Evolutionary conservation across 2,888 invertebrate genomes (phyloP).

Genomic region (Tipula lateralis): DNA sequence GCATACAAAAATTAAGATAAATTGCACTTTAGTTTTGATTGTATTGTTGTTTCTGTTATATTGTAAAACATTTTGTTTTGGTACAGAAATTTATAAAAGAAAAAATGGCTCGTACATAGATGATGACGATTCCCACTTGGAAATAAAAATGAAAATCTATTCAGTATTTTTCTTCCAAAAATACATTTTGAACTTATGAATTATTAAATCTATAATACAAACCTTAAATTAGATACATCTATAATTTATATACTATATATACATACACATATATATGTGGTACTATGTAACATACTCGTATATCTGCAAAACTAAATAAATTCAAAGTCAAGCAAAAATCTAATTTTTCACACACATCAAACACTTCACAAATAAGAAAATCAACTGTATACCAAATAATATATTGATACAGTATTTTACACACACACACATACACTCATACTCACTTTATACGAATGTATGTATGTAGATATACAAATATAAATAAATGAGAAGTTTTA

Average conservation of each 20-base stretch:
- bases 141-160: neutral
- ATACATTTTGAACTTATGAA: neutral
- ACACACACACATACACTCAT: neutral
- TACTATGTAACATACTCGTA: neutral
- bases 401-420: neutral
- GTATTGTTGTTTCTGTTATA: neutral
- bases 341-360: slow-evolving; percentile 24
- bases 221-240: neutral
- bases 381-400: neutral
- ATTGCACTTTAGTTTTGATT: slow-evolving; percentile 7
- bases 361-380: slow-evolving; percentile 2
- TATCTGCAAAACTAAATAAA: neutral
- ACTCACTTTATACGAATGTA: too few species aligned
- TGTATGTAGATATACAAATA: neutral
- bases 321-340: neutral
- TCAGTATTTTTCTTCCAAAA: neutral
- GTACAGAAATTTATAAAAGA: neutral
- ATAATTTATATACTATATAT: neutral
- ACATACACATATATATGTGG: neutral
- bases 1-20: neutral
- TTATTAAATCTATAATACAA: neutral
- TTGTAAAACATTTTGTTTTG: neutral
- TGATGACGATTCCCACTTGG: neutral
- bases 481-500: neutral
- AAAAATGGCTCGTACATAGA: neutral